phyloP scores from a whole-genome alignment of 2,797 vertebrate genomes.

The Eulemur coronatus region DNA sequence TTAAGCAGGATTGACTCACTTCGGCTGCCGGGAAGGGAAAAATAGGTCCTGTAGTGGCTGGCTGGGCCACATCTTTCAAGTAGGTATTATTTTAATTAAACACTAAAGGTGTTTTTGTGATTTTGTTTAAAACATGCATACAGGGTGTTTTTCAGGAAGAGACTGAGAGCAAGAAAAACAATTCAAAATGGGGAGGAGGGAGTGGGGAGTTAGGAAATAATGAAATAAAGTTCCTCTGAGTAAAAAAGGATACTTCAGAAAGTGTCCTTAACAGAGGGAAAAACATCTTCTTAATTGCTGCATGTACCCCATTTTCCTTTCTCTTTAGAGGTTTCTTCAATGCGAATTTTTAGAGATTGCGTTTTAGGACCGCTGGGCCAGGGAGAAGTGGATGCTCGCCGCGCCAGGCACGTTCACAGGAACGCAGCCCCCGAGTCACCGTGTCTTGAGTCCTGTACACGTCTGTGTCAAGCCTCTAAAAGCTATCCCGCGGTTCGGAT shows the following conservation, averaged over 20 bases:
- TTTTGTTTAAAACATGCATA: constrained; percentile 42
- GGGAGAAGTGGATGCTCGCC: constrained; percentile 53
- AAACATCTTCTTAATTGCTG: background rate
- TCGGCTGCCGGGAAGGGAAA: background rate
- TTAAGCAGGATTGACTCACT: background rate
- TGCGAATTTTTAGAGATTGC: constrained; percentile 31
- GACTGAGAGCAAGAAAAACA: constrained; percentile 56
- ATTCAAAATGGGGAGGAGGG: constrained; percentile 56
- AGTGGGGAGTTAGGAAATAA: constrained; percentile 32
- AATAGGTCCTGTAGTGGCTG: constrained; percentile 31
- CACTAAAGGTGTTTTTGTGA: constrained; percentile 65
- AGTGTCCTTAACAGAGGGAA: background rate
- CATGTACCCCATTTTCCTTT: constrained; percentile 18
- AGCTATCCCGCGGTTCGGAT: background rate
- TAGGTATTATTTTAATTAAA: constrained; percentile 68
- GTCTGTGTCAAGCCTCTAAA: constrained; percentile 1
- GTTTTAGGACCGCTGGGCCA: constrained; percentile 39
- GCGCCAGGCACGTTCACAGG: constrained; percentile 33
- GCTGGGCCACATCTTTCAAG: constrained; percentile 49
- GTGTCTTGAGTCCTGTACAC: background rate
- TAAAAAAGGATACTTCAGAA: background rate
- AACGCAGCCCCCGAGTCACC: background rate
- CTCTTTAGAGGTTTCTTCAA: background rate
- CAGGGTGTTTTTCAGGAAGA: constrained; percentile 59
- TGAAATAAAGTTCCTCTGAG: constrained; percentile 48